Evolutionary conservation across 2,113 vertebrate genomes (phyloP).

Genomic region (Poeciliopsis turrubarensis): DNA sequence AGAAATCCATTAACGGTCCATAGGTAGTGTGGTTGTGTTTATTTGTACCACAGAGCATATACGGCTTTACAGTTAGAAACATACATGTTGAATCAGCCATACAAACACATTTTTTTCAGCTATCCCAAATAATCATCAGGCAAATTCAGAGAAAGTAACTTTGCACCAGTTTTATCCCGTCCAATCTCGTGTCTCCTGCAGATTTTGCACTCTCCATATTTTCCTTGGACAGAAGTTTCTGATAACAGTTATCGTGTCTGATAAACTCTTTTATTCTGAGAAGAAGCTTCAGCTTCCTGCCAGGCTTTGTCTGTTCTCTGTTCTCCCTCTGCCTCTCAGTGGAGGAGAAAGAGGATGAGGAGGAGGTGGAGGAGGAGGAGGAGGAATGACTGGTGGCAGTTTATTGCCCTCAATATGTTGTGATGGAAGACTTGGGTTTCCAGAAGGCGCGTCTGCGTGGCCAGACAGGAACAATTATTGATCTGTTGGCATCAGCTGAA

Average conservation of each 20-base stretch:
- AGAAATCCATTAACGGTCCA: too few relatives aligned
- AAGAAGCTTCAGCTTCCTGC: slow-evolving; percentile 26
- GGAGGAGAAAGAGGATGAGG: slow-evolving; percentile 15
- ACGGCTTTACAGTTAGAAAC: neutral
- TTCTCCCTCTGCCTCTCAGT: slow-evolving; percentile 25
- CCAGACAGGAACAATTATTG: slow-evolving; percentile 52
- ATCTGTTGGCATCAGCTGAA: slow-evolving; percentile 55
- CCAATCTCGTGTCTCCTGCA: neutral
- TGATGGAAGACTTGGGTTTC: slow-evolving; percentile 66
- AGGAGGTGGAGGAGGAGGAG: slow-evolving; percentile 14
- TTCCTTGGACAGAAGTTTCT: slow-evolving; percentile 1
- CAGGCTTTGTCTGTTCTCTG: slow-evolving; percentile 51
- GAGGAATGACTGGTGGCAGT: slow-evolving; percentile 44
- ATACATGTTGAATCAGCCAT: neutral
- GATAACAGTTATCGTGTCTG: slow-evolving; percentile 28
- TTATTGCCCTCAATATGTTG: slow-evolving; percentile 70
- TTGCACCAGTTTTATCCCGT: neutral
- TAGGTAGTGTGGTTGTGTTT: too few relatives aligned
- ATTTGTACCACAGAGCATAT: neutral
- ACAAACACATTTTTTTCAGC: too few relatives aligned
- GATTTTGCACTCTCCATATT: neutral
- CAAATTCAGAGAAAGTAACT: neutral
- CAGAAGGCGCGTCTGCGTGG: slow-evolving; percentile 70
- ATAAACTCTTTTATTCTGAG: slow-evolving; percentile 26
- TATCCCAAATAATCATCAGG: neutral